Evolutionary conservation across 2,113 vertebrate species (phyloP), one percentile per base, ranked within the genome.

Genomic region (Peromyscus polionotus): DNA sequence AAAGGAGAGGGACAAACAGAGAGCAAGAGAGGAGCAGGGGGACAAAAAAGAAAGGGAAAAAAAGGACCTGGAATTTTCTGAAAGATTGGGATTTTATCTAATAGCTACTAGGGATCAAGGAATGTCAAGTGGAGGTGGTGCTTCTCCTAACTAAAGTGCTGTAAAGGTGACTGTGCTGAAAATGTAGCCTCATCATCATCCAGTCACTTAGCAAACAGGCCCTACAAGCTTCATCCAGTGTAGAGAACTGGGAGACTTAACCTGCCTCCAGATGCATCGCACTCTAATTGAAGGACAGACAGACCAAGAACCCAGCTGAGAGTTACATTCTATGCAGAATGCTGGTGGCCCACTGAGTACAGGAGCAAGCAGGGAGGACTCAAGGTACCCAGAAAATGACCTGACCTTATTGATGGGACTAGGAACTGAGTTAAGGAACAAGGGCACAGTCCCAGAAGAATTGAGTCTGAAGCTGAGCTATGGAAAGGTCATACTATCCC

Each of bases 201-300:
- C 57, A 86, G 93, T 83, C 26, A 88, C n/a, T 90, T 70, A 80
- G 87, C 92, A 93, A 61, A 92, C 92, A 57, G 4, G 70, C 63
- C 39, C 87, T 86, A 2, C 39, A 48, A 65, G 48, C 86, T 77
- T 61, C 17, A 39, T 57, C 42, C 11, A 1, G 3, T 28, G 4
- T 2, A 33, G 57, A 75, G 20, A 94, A 39, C 75, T 68, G 31
- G 24, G 20, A 6, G 0, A 45, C 72, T 90, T 61, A 42, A 39
- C 42, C 59, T 54, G 61, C 24, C 65, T 84, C 59, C 48, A 59
- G 65, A 48, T 28, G 76, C 39, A 31, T 83, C 59, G 36, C 28
- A 72, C 36, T 83, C 79, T 59, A 16, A 42, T n/a, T 19, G 80
- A 65, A 54, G 39, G 63, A 75, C 12, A 51, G 63, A 88, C 13